Evolutionary conservation across 2,797 vertebrate species (phyloP), one percentile per base, ranked within the genome.

Genomic region (Enteromius trimaculatus): DNA sequence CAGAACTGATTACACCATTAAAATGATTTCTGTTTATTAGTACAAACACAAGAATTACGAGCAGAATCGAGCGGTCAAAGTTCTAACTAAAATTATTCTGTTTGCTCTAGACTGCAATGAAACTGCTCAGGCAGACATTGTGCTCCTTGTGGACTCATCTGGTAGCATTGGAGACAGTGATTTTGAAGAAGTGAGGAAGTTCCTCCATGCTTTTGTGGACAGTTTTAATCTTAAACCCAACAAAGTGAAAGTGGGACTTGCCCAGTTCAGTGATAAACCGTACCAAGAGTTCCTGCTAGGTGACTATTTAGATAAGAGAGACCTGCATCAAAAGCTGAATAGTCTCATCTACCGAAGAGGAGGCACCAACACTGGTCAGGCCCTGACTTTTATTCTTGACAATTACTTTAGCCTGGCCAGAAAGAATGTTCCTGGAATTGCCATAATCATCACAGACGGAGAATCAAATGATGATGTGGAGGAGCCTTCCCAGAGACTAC

Each of bases 91-190:
- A 44, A 47, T 88, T 55, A 47, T 16, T 85, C 13, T 29, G 44
- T 70, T 88, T 58, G 9, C 11, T 29, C 34, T 85, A 97, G 96
- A 89, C 82, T 97, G 96, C 88, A 85, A 88, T 85, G 89, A 91
- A 68, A 95, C 93, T 47, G 91, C 88, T 0, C 29, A 90, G 51
- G 95, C 95, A 0, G 96, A 97, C 84, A 92, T 96, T n/a, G 95
- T 97, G 51, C 95, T 97, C 88, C 88, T 97, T 77, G 89, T 97
- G 66, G 96, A 96, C 44, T 93, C 94, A 39, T 97, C 96, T 17
- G 77, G 89, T 26, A 95, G 92, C 88, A 93, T 95, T 0, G 92
- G 92, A 17, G 17, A 60, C 0, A 21, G 16, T 0, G 90, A 91
- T 89, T 97, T 97, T 83, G 58, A 93, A 85, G 92, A 95, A 68